Evolutionary conservation across 2,888 invertebrate species (phyloP).

Genomic region (Athripsodes cinereus): DNA sequence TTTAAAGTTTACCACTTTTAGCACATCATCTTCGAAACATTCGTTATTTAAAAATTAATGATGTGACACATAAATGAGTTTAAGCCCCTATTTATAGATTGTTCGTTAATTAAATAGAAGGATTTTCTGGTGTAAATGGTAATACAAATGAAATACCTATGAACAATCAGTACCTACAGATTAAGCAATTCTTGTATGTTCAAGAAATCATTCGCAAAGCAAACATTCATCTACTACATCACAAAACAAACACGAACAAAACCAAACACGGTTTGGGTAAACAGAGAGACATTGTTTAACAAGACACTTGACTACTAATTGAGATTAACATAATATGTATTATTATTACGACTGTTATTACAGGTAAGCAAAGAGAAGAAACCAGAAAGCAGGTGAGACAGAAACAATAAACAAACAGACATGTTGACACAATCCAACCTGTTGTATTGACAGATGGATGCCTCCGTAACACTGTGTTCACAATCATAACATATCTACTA

Average conservation of each 20-base stretch:
- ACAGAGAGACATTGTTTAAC: background rate
- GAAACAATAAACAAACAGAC: background rate
- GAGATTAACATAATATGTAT: constrained; percentile 2
- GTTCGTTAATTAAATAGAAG: no score
- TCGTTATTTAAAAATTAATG: no score
- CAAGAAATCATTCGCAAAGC: background rate
- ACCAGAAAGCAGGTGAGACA: background rate
- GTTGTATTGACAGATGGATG: background rate
- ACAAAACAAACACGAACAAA: background rate
- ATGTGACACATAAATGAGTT: no score
- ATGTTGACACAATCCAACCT: background rate
- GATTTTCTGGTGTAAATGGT: no score
- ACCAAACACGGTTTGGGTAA: background rate
- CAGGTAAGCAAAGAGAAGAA: background rate
- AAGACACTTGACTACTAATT: background rate
- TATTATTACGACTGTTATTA: background rate
- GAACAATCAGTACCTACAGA: no score
- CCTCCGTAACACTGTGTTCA: background rate
- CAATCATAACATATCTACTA: no score
- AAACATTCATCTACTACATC: background rate
- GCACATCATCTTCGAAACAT: no score
- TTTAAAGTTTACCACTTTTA: no score
- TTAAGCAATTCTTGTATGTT: no score
- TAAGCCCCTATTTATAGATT: no score
- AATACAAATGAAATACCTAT: no score